Conservation (phyloP, 2,888 invertebrate species). For the Mechanitis mazaeus region DNA sequence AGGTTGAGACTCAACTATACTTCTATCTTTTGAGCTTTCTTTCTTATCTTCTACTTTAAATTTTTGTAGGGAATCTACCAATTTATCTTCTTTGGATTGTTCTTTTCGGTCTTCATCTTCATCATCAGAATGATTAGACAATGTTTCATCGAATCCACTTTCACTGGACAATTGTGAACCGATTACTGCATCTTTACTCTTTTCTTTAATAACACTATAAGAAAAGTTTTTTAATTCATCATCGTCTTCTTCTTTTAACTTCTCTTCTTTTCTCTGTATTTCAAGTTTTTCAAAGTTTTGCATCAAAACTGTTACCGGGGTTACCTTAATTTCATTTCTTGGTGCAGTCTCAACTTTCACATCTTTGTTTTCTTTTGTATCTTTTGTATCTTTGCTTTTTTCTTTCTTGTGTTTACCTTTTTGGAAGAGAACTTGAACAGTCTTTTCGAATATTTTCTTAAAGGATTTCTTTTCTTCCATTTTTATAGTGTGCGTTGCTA, state of each 20-base stretch:
- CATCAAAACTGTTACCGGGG: conserved; percentile 37
- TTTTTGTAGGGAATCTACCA: conserved; percentile 31
- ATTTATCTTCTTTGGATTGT: conserved; percentile 6
- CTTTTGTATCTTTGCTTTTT: conserved; percentile 36
- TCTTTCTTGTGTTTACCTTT: conserved; percentile 35
- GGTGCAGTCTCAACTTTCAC: conserved; percentile 25
- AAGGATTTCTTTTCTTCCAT: conserved; percentile 49
- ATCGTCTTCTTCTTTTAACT: conserved; percentile 30
- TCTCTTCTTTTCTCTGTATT: conserved; percentile 27
- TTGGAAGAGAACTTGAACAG: conserved; percentile 32
- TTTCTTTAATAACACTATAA: conserved; percentile 45
- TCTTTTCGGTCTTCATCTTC: conserved; percentile 36
- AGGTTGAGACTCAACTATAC: conserved; percentile 24
- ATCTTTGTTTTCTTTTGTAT: conserved; percentile 20
- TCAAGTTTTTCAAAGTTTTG: conserved; percentile 43
- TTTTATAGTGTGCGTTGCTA: conserved; percentile 44
- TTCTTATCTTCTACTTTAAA: conserved; percentile 34
- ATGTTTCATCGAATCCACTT: conserved; percentile 55
- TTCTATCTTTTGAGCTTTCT: conserved; percentile 19
- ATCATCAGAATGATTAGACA: conserved; percentile 22
- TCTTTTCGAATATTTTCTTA: conserved; percentile 40
- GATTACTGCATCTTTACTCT: conserved; percentile 40
- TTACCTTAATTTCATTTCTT: conserved; percentile 26
- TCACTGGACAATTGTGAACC: conserved; percentile 59
- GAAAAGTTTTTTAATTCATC: conserved; percentile 51